Base-by-base conservation (phyloP, 1,140 invertebrate species). In the Heliconius melpomene region DNA sequence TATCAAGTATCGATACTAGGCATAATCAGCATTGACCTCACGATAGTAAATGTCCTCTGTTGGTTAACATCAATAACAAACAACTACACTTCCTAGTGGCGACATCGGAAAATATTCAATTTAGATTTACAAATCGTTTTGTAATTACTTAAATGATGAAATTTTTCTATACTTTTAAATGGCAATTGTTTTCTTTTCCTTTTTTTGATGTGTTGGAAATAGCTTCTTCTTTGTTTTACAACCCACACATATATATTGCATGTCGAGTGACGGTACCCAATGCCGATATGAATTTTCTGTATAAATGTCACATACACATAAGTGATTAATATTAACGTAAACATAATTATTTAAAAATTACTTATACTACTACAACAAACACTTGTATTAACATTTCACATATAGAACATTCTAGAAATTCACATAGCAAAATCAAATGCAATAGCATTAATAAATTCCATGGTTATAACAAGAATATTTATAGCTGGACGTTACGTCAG, bases 41-140 rank as follows among this genome's bases (percentile, higher is more conserved):
- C 66, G 81, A 82, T 82, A 82, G 70, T 52, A 70, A 38, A 18
- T 79, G 78, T 79, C 78, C 81, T 82, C 81, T 78, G 73, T 52
- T 75, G 70, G 74, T 72, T 74, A 36, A 72, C 76, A 73, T 46
- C 36, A 75, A 79, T 75, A 79, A 79, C 50, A 79, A 79, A 75
- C 46, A 75, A 75, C 40, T 66, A 20, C 9, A 72, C 78, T 79
- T 79, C 78, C 78, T 79, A 60, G 78, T 79, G 77, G 77, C 74
- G 78, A 75, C 73, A 71, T 74, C 78, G 18, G 74, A 18, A 60
- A 38, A 60, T 74, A 74, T 52, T 60, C 29, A 16, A 66, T 74
- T 13, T 26, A 16, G 3, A 29, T 16, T 29, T 66, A 66, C 26
- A 66, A 66, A 52, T 18, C 50, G 50, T 23, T n/a, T 66, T 66